Conservation (phyloP, 2,797 vertebrate genomes). For the Halcyon chelicuti region DNA sequence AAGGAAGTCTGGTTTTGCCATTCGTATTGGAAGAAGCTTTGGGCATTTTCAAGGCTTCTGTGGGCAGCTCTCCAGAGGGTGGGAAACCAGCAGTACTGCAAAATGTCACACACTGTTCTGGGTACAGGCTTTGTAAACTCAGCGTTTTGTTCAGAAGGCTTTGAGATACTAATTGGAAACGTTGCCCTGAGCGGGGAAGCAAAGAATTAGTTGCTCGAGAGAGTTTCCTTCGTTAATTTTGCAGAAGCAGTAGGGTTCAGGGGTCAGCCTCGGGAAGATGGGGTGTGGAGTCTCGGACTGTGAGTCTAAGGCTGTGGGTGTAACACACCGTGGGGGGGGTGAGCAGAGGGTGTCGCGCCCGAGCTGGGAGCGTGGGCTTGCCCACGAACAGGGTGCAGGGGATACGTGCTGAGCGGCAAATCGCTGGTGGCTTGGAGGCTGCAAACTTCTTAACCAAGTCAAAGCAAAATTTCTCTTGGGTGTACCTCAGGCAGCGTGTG, state of each 20-base stretch:
- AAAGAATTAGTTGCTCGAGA: background rate
- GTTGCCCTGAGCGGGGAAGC: background rate
- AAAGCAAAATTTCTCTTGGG: background rate
- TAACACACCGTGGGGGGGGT: rapidly evolving
- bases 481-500: rapidly evolving
- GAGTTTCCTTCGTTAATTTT: background rate
- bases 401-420: rapidly evolving
- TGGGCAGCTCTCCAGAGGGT: background rate
- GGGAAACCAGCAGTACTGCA: background rate
- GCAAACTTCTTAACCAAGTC: background rate
- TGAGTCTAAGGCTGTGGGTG: too few relatives aligned
- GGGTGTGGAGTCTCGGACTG: background rate
- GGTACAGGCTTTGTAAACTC: background rate
- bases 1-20: background rate
- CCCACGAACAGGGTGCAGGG: background rate
- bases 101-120: background rate
- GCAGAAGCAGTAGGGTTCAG: background rate
- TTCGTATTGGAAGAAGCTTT: background rate
- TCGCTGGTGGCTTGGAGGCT: background rate
- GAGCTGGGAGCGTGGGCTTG: background rate
- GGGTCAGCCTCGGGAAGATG: background rate
- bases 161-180: background rate
- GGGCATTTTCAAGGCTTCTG: rapidly evolving
- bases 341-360: rapidly evolving
- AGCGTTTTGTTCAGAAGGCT: rapidly evolving